Conservation (phyloP, 2,888 invertebrate species). For the Caenorhabditis sp. region DNA sequence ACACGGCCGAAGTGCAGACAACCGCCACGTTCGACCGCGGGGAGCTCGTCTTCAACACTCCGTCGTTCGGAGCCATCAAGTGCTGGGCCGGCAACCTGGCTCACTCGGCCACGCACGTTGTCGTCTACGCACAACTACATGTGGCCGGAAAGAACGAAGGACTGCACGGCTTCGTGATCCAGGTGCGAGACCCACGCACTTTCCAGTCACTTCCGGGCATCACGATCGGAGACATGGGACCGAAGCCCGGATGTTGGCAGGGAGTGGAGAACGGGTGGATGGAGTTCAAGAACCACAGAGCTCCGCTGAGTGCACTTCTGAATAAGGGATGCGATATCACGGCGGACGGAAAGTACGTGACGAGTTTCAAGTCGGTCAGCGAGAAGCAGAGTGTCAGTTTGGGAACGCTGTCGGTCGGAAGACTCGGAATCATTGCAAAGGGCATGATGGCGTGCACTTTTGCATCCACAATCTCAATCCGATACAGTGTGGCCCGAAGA, state of each 20-base stretch:
- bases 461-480: conserved; percentile 87
- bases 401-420: conserved; percentile 64
- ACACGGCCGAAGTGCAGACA: conserved; percentile 82
- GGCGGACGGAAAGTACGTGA: conserved; percentile 89
- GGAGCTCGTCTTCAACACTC: conserved; percentile 86
- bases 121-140: conserved; percentile 90
- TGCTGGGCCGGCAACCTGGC: conserved; percentile 90
- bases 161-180: conserved; percentile 90
- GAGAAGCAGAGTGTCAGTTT: conserved; percentile 68
- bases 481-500: conserved; percentile 89
- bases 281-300: conserved; percentile 85
- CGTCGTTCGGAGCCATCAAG: conserved; percentile 87
- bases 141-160: conserved; percentile 83
- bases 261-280: conserved; percentile 90
- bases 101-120: conserved; percentile 87
- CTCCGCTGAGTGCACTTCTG: conserved; percentile 88
- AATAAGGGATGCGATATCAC: conserved; percentile 92
- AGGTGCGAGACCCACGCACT: conserved; percentile 81
- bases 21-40: conserved; percentile 76
- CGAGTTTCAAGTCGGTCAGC: conserved; percentile 85
- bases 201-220: conserved; percentile 84
- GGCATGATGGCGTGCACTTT: conserved; percentile 83
- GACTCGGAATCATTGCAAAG: conserved; percentile 85
- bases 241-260: conserved; percentile 89
- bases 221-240: conserved; percentile 91